Percentiles rank a stretch among this genome's conserved stretches.
Evolutionary conservation across 2,113 vertebrate genomes (phyloP).

Genomic region (Ophthalmolycus amberensis): DNA sequence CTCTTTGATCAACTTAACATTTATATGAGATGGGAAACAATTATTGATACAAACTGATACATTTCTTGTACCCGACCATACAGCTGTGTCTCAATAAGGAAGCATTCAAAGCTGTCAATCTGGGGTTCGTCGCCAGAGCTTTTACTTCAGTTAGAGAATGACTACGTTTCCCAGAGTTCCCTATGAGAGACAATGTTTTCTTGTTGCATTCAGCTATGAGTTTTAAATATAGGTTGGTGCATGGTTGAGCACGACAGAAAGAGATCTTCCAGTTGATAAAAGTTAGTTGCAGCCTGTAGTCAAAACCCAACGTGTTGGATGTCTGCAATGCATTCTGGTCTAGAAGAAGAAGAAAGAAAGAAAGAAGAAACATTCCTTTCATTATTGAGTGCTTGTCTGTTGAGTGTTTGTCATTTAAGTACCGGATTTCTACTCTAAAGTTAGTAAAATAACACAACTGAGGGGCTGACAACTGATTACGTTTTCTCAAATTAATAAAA

Average conservation of each 20-base stretch:
- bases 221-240: constrained; percentile 16
- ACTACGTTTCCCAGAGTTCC: neutral
- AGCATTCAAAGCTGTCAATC: neutral
- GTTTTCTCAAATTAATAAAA: neutral
- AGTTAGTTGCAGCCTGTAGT: neutral
- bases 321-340: constrained; percentile 14
- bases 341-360: too few relatives aligned
- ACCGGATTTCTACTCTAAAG: neutral
- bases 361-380: too few relatives aligned
- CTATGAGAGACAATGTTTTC: constrained; percentile 3
- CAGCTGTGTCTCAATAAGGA: neutral
- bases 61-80: neutral
- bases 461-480: neutral
- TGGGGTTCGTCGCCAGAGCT: neutral
- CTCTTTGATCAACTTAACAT: neutral
- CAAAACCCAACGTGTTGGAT: neutral
- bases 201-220: constrained; percentile 24
- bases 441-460: neutral
- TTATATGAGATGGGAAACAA: neutral
- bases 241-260: neutral
- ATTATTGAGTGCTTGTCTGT: too few relatives aligned
- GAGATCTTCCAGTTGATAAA: neutral
- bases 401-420: neutral
- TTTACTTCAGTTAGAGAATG: neutral
- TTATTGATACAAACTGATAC: neutral